These are phyloP conservation scores for Cladopsammia gracilis DNA, from an alignment of 64 coral and sea anemone species.

Conservation along the genomic window DNA sequence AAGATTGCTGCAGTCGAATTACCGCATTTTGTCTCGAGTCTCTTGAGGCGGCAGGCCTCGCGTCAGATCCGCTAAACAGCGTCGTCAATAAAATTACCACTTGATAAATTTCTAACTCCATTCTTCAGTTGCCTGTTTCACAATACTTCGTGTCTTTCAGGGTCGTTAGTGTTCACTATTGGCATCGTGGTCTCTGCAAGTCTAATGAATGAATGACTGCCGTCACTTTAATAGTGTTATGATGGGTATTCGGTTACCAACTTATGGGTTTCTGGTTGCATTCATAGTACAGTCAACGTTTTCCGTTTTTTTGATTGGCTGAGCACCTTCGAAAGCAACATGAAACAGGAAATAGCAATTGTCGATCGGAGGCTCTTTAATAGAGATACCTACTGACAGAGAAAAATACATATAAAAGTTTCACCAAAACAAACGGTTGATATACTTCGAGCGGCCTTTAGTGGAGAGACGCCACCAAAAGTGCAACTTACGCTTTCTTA, in stretches of 20 bases:
- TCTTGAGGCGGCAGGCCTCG: background rate
- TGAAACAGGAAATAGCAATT: too few species aligned
- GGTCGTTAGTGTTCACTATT: background rate
- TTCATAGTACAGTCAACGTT: too few species aligned
- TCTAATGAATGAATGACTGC: background rate
- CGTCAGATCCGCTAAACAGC: conserved; percentile 41
- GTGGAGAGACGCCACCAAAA: too few species aligned
- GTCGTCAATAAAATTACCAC: conserved; percentile 26
- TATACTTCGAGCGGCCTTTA: too few species aligned
- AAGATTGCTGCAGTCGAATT: background rate
- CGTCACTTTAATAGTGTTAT: too few species aligned
- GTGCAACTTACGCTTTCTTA: too few species aligned
- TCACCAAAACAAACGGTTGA: too few species aligned
- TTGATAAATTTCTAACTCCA: conserved; percentile 24
- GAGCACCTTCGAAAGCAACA: too few species aligned
- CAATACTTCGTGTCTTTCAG: background rate
- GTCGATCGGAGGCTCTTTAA: too few species aligned
- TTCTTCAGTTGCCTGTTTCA: background rate
- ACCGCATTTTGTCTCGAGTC: background rate
- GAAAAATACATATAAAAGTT: too few species aligned
- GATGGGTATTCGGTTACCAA: background rate
- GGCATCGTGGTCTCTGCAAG: background rate
- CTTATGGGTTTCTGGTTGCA: background rate
- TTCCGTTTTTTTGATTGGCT: too few species aligned
- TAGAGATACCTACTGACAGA: too few species aligned